Evolutionary conservation across 2,888 invertebrate genomes (phyloP), one percentile per base, ranked within the genome.

Genomic region (Eupithecia subumbrata): DNA sequence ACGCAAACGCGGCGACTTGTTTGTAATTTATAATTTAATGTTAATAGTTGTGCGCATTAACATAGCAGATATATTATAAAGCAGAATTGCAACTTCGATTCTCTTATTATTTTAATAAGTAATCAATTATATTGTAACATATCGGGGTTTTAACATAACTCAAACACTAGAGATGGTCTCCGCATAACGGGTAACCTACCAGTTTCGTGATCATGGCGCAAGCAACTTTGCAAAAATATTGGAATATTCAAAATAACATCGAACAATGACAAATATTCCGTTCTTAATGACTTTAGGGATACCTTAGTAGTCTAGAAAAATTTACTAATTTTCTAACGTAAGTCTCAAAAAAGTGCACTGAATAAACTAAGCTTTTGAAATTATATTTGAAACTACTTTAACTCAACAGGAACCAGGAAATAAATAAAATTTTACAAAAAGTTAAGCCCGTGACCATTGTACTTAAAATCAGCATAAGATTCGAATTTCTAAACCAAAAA

Each of bases 11-110:
- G 74, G 79, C 73, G 78, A 77, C 70, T 78, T 73, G 81, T 83
- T 85, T 79, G 78, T 83, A 81, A 82, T 81, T 83, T 83, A 72
- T 85, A 87, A 88, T 87, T 76, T 83, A 79, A 86, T 85, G 85
- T 77, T 85, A 85, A 88, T 86, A 81, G 72, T 74, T 71, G 63
- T 75, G 78, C 74, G 80, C 78, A 68, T 68, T 68, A 45, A 68
- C 68, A 68, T 43, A 68, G 68, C 22, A 68, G 12, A 43, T 0
- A 68, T 43, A 68, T 43, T n/a, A 40, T 25, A 5, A 22, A 45
- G 43, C 68, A 45, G 68, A 22, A 45, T 7, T 8, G 68, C 68
- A 43, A 68, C 43, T 68, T 43, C 43, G 2, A 40, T 64, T 30
- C 34, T 9, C 9, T 34, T 30, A 30, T 25, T 63, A 16, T 25